phyloP scores from a whole-genome alignment of 2,888 invertebrate species.

The Noctua janthina region DNA sequence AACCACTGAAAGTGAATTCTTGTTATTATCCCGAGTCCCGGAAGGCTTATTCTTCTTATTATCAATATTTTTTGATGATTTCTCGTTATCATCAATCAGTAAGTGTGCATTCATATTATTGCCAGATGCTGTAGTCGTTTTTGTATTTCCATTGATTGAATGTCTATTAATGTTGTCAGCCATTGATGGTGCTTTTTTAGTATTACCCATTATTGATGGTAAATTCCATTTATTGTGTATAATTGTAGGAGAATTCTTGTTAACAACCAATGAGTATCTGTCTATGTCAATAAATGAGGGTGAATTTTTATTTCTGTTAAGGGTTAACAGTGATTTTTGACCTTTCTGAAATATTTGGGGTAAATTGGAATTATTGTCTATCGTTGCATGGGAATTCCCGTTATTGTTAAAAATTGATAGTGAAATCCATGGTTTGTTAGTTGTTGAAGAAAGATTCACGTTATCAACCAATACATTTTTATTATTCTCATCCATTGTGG shows the following conservation, averaged over 20 bases:
- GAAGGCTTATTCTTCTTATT: not conserved
- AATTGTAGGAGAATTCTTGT: not conserved
- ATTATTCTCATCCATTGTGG: not conserved
- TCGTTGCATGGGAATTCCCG: not conserved
- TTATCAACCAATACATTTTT: not conserved
- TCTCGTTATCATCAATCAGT: not conserved
- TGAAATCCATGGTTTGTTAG: conserved; percentile 20
- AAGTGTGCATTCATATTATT: not conserved
- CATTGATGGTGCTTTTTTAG: not conserved
- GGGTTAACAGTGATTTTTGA: not conserved
- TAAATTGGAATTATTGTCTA: not conserved
- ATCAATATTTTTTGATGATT: not conserved
- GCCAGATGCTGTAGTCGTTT: not conserved
- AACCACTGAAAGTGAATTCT: not conserved
- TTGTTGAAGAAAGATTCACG: not conserved
- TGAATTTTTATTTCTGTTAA: conserved; percentile 1
- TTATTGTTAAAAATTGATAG: conserved; percentile 15
- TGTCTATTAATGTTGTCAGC: not conserved
- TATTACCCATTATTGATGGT: not conserved
- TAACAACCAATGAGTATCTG: conserved; percentile 3
- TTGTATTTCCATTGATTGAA: conserved; percentile 6
- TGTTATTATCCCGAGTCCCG: not conserved
- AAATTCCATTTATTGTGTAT: conserved; percentile 15
- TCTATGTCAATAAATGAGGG: conserved; percentile 5
- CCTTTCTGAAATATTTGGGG: not conserved